These are phyloP conservation scores for Lepeophtheirus salmonis DNA, from an alignment of 1,140 invertebrate genomes.

Conservation along the genomic window DNA sequence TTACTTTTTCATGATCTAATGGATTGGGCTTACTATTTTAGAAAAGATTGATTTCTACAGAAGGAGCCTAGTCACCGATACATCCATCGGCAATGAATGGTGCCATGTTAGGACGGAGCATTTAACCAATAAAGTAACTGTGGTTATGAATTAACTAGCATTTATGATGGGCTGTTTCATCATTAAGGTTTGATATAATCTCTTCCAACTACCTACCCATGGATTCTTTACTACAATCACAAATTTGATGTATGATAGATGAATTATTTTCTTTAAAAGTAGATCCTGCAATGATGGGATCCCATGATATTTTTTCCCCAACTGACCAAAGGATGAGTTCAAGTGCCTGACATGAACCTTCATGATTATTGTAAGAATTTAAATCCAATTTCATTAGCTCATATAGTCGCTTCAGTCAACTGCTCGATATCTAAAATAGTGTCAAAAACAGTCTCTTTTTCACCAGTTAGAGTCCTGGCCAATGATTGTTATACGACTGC, in stretches of 20 bases:
- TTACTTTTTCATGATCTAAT: conserved; percentile 23
- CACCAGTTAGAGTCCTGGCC: conserved; percentile 28
- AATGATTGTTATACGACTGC: conserved; percentile 59
- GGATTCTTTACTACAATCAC: conserved; percentile 4
- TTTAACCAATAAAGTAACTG: conserved; percentile 49
- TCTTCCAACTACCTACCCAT: conserved; percentile 28
- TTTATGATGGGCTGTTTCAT: conserved; percentile 88
- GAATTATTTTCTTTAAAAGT: conserved; percentile 77
- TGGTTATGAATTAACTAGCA: conserved; percentile 55
- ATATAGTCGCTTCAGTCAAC: conserved; percentile 50
- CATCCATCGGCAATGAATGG: conserved; percentile 70
- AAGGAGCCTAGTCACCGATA: conserved; percentile 57
- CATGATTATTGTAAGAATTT: conserved; percentile 84
- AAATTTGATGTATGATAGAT: conserved; percentile 86
- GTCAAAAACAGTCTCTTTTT: conserved; percentile 36
- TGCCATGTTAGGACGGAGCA: conserved; percentile 85
- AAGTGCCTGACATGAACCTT: conserved; percentile 62
- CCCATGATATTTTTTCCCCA: conserved; percentile 92
- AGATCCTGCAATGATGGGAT: conserved; percentile 60
- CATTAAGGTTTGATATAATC: conserved; percentile 98
- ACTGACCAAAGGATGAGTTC: conserved; percentile 65
- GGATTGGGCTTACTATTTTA: conserved; percentile 22
- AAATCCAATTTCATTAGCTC: conserved; percentile 55
- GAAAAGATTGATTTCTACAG: conserved; percentile 55
- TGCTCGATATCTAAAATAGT: conserved; percentile 25